A percentile compares a stretch with the other conserved stretches of the same genome.
Evolutionary conservation across 1,140 invertebrate genomes (phyloP).

Genomic region (Brachionus manjavacas): DNA sequence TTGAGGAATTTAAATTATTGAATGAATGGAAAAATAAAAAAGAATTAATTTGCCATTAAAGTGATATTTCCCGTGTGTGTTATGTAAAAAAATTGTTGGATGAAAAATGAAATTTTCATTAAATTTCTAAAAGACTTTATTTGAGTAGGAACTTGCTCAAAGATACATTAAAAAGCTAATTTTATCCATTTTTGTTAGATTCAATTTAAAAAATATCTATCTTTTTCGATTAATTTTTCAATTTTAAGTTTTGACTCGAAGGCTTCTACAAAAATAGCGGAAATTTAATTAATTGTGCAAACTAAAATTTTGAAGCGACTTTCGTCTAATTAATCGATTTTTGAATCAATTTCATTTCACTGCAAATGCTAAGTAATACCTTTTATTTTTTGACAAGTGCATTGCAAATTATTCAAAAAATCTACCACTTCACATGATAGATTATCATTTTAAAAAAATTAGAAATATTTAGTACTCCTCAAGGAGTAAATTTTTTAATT

Average conservation of each 20-base stretch:
- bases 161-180: not conserved
- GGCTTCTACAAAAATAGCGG: conserved; percentile 25
- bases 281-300: conserved; percentile 50
- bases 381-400: not conserved
- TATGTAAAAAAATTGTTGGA: not conserved
- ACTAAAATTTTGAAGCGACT: conserved; percentile 11
- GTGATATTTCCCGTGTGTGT: conserved; percentile 33
- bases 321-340: not conserved
- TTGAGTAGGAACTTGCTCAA: not conserved
- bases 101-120: not conserved
- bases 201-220: not conserved
- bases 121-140: not conserved
- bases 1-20: not conserved
- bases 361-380: not conserved
- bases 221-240: conserved; percentile 19
- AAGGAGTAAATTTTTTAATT: not conserved
- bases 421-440: not conserved
- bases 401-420: not conserved
- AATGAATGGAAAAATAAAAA: not conserved
- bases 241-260: conserved; percentile 30
- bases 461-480: not conserved
- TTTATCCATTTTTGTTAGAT: not conserved
- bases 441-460: not conserved
- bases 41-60: conserved; percentile 7
- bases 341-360: not conserved